phyloP scores from a whole-genome alignment of 2,888 invertebrate genomes.

The Odontomyia ornata region DNA sequence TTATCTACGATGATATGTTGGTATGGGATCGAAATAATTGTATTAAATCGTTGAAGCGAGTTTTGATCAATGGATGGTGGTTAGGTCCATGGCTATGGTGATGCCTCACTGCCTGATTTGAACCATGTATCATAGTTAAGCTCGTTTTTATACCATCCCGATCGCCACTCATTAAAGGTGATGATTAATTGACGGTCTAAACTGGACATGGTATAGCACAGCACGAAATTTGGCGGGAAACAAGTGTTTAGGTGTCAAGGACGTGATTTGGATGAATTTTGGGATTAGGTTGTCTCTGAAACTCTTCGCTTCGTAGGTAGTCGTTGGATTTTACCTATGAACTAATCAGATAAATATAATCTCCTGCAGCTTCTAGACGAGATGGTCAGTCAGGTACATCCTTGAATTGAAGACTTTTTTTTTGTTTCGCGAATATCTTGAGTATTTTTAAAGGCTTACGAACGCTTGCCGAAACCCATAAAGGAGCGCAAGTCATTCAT shows the following conservation, averaged over 20 bases:
- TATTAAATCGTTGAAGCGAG: neutral
- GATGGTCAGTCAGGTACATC: too few relatives aligned
- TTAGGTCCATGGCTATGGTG: neutral
- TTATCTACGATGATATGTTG: too few relatives aligned
- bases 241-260: constrained; percentile 10
- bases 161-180: neutral
- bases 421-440: too few relatives aligned
- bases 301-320: too few relatives aligned
- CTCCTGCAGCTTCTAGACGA: neutral
- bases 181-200: neutral
- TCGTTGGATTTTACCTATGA: neutral
- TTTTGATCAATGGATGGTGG: neutral
- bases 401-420: too few relatives aligned
- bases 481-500: constrained; percentile 13
- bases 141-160: neutral
- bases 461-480: neutral
- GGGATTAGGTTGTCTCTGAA: too few relatives aligned
- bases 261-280: neutral
- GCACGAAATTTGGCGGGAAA: neutral
- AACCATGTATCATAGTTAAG: neutral
- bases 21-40: too few relatives aligned
- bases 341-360: neutral
- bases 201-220: neutral
- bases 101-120: neutral
- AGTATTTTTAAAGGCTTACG: too few relatives aligned